Percentiles rank a stretch among this genome's conserved stretches.
Conservation (phyloP, 2,113 vertebrate genomes). For the Archocentrus centrarchus region DNA sequence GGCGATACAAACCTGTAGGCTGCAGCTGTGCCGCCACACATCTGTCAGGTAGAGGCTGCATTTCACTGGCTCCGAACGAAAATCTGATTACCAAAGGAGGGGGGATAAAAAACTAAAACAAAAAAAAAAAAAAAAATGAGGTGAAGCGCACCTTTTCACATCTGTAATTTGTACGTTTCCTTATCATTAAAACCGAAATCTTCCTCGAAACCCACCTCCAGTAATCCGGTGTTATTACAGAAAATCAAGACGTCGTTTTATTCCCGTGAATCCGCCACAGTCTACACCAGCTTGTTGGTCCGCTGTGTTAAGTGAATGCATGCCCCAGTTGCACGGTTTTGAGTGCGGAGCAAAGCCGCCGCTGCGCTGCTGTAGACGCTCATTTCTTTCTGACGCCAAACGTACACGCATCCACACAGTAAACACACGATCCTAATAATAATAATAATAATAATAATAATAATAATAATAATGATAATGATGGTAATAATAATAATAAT, state of each 20-base stretch:
- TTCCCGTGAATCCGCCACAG: slow-evolving; percentile 51
- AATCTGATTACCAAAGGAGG: slow-evolving; percentile 16
- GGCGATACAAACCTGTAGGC: slow-evolving; percentile 71
- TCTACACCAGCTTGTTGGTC: slow-evolving; percentile 65
- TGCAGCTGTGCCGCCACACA: slow-evolving; percentile 64
- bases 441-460: neutral
- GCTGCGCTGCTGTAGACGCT: slow-evolving; percentile 19
- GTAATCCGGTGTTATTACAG: slow-evolving; percentile 14
- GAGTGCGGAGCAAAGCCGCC: slow-evolving; percentile 26
- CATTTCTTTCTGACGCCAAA: neutral
- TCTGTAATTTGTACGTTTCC: neutral
- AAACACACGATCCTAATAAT: slow-evolving; percentile 6
- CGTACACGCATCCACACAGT: neutral
- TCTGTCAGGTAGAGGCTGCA: slow-evolving; percentile 67
- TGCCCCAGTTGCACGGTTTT: slow-evolving; percentile 56
- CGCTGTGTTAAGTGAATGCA: slow-evolving; percentile 47
- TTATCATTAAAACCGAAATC: neutral
- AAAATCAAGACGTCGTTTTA: slow-evolving; percentile 44
- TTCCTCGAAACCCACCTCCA: slow-evolving; percentile 8
- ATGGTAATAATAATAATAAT: neutral
- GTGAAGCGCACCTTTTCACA: slow-evolving; percentile 33
- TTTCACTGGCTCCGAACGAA: slow-evolving; percentile 47
- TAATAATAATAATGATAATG: no score
- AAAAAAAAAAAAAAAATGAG: neutral
- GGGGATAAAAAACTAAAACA: neutral